Base-by-base conservation (phyloP, 2,797 vertebrate genomes). In the Acanthurus lineatus region DNA sequence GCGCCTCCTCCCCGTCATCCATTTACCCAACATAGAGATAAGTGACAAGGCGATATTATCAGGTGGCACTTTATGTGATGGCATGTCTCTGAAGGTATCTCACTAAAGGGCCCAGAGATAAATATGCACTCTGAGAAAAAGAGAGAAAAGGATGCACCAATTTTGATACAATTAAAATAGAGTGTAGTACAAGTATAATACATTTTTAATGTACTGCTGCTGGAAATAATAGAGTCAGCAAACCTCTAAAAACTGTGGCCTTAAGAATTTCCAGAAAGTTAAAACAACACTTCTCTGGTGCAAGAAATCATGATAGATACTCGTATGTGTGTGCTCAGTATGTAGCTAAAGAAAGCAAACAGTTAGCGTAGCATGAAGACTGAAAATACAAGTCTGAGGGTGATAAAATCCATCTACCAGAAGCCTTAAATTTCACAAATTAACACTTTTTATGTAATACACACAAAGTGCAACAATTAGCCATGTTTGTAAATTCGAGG, bases 61-160 rank as follows among this genome's bases (percentile, higher is more conserved):
- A 76, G 53, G 74, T 76, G 81, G 66, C 83, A 76, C 85, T 83
- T 81, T 62, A 68, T 54, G 38, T 73, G 83, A 87, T 51, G 70
- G 22, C 22, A 57, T 77, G 72, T 79, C 75, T 79, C 75, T 20
- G 64, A 79, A 63, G 51, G 45, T 67, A 54, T 82, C 59, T 25
- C 38, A 28, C n/a, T 60, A 76, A 66, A 84, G 69, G 76, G 79
- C 69, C 69, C 35, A 9, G n/a, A 58, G 65, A 83, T 81, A 56
- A 65, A 88, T 68, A 75, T 48, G 66, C n/a, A 11, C 51, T 74
- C 9, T 28, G 19, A 63, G 64, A 52, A 28, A 59, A 60, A 64
- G 28, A 20, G 1, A 48, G 59, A 67, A 64, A 47, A n/a, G 2
- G n/a, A 40, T 9, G 12, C 6, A 6, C 9, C 14, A 12, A 8